Evolutionary conservation across 2,888 invertebrate species (phyloP).

Genomic region (Lypha dubia): DNA sequence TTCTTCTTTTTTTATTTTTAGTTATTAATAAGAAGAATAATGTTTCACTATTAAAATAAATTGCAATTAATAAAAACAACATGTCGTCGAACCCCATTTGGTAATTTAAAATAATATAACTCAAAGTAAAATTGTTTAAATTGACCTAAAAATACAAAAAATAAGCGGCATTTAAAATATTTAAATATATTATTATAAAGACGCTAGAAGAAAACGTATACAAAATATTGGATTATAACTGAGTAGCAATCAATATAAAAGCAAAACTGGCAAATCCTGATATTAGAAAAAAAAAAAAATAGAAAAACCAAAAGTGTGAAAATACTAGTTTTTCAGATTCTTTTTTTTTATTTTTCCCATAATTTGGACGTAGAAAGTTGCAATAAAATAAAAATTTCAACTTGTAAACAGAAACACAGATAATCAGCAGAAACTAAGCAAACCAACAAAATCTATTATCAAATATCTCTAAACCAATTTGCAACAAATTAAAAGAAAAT

Average conservation of each 20-base stretch:
- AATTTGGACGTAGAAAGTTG: conserved; percentile 59
- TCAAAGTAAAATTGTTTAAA: conserved; percentile 73
- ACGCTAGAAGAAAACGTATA: conserved; percentile 52
- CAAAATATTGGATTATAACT: conserved; percentile 50
- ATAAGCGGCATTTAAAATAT: conserved; percentile 59
- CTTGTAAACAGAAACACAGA: conserved; percentile 31
- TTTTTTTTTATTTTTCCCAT: conserved; percentile 18
- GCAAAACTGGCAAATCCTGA: conserved; percentile 49
- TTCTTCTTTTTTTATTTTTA: conserved; percentile 74
- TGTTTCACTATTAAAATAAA: conserved; percentile 77
- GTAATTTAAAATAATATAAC: conserved; percentile 73
- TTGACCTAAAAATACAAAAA: conserved; percentile 72
- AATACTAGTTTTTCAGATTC: conserved; percentile 55
- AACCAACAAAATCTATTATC: conserved; percentile 37
- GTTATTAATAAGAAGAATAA: conserved; percentile 77
- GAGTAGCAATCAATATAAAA: conserved; percentile 46
- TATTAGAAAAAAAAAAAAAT: conserved; percentile 43
- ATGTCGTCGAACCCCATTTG: conserved; percentile 80
- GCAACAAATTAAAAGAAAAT: conserved; percentile 39
- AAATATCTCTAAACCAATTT: conserved; percentile 19
- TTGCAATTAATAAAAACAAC: conserved; percentile 42
- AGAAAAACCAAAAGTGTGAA: conserved; percentile 42
- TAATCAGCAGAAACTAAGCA: conserved; percentile 19
- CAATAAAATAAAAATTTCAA: conserved; percentile 39
- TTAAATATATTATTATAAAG: conserved; percentile 64